Base-by-base conservation (phyloP, 2,888 invertebrate species). In the Sepiola atlantica region DNA sequence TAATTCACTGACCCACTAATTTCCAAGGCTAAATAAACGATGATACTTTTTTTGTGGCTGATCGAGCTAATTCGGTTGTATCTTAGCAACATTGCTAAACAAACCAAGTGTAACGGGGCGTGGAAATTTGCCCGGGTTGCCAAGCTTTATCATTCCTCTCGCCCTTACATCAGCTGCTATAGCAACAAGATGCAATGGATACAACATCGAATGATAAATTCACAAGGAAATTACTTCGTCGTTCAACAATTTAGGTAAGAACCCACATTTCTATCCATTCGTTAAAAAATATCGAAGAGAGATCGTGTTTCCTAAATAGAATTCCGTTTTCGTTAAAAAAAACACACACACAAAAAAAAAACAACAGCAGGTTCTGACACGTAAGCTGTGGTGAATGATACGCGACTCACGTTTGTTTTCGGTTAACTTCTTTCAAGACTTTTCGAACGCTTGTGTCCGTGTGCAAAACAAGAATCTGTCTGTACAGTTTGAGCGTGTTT, bases 51-150 rank as follows among this genome's bases (percentile, higher is more conserved):
- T 24, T 21, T 61, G 21, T 77, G n/a, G n/a, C 12, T 77, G n/a
- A 3, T 16, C 32, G n/a, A 77, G n/a, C n/a, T 16, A n/a, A 21
- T 16, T 77, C 8, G n/a, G n/a, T n/a, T 77, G 32, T 77, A 32
- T 77, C 77, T 77, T n/a, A 77, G 77, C 77, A 77, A 77, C 77
- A 32, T 77, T n/a, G n/a, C n/a, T n/a, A 77, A 77, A 32, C 77
- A 77, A 77, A 18, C 77, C n/a, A 77, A n/a, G n/a, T 32, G 77
- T 77, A 77, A 77, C 77, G 77, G n/a, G 18, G n/a, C n/a, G 16
- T 77, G n/a, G n/a, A 77, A 14, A 32, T 77, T 77, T 77, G n/a
- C n/a, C n/a, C 32, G 77, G 77, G 32, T n/a, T 2, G 77, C 28
- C 77, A 10, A 32, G 16, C 16, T 77, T 77, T 77, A 14, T 77